Conservation (phyloP, 1,140 invertebrate genomes). For the Metaphire vulgaris region DNA sequence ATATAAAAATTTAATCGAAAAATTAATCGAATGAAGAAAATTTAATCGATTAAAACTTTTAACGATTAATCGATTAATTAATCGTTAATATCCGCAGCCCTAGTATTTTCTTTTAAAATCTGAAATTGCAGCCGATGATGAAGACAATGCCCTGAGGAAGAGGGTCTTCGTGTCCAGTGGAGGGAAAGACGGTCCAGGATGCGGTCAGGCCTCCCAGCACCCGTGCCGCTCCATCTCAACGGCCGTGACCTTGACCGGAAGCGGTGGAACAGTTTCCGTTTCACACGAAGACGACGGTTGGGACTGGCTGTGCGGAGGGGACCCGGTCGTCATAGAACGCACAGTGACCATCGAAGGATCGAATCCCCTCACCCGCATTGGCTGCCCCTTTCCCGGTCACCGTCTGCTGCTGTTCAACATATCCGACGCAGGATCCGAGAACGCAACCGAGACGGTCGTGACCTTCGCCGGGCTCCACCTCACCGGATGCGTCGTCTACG, state of each 20-base stretch:
- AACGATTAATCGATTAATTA: too few relatives aligned
- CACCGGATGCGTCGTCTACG: background rate
- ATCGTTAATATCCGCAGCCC: too few relatives aligned
- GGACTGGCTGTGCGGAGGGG: background rate
- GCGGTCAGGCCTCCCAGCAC: background rate
- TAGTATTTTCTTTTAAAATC: too few relatives aligned
- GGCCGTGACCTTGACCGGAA: background rate
- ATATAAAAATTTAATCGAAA: too few relatives aligned
- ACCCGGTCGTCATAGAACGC: background rate
- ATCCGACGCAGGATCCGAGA: background rate
- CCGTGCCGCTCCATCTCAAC: background rate
- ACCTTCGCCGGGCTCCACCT: background rate
- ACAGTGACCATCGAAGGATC: background rate
- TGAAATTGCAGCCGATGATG: too few relatives aligned
- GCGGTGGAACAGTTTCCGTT: background rate
- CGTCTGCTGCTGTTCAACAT: background rate
- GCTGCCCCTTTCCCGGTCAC: background rate
- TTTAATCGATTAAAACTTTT: too few relatives aligned
- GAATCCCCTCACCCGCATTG: background rate
- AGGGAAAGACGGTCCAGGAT: background rate
- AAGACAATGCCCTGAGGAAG: too few relatives aligned
- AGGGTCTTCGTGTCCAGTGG: background rate
- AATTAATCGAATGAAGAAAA: too few relatives aligned
- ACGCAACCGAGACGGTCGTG: background rate
- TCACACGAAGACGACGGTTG: background rate